Conservation (phyloP, 2,113 vertebrate species). For the Morone chrysops region DNA sequence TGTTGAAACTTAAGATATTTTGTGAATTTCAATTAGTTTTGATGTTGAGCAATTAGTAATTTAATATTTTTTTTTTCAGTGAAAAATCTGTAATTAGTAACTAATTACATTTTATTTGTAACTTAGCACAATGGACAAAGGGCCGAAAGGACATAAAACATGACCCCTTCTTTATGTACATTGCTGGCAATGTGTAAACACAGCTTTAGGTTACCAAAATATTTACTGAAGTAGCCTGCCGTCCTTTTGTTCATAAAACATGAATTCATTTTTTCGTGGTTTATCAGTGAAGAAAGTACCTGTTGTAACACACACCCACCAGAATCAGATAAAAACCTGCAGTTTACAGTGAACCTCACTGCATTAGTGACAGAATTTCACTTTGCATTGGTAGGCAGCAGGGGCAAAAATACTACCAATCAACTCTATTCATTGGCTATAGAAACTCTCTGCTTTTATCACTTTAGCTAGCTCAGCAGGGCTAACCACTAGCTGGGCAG, state of each 20-base stretch:
- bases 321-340: background rate
- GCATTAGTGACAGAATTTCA: background rate
- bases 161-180: background rate
- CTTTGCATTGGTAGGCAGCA: conserved; percentile 2
- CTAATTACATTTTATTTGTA: background rate
- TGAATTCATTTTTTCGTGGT: background rate
- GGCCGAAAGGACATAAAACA: background rate
- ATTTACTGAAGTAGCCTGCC: background rate
- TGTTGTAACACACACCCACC: too few relatives aligned
- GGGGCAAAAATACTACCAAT: background rate
- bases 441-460: background rate
- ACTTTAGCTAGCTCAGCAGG: conserved; percentile 29
- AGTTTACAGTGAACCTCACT: background rate
- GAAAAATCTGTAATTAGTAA: background rate
- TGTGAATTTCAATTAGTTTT: too few relatives aligned
- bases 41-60: too few relatives aligned
- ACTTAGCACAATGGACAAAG: background rate
- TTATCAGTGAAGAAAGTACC: background rate
- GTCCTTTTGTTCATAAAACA: background rate
- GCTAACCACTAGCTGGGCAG: conserved; percentile 18
- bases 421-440: background rate
- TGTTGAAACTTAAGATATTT: too few relatives aligned
- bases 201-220: background rate
- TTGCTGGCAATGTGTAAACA: background rate
- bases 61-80: background rate